Evolutionary conservation across 2,797 vertebrate species (phyloP).

Genomic region (Mormyrus proboscirostris): DNA sequence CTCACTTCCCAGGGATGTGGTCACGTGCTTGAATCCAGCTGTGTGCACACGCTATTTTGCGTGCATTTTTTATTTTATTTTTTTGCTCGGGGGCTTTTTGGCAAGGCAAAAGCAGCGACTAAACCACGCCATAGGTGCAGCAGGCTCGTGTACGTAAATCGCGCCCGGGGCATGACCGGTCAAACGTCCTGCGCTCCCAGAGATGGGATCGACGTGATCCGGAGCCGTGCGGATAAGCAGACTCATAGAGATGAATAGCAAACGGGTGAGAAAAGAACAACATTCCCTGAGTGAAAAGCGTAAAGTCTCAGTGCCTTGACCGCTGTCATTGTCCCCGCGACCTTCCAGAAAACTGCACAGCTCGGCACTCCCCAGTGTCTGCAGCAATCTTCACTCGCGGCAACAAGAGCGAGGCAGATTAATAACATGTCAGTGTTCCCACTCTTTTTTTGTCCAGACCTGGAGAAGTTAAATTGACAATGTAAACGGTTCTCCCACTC

Average conservation of each 20-base stretch:
- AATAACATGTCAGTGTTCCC: slow-evolving; percentile 3
- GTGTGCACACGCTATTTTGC: background rate
- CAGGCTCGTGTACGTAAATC: background rate
- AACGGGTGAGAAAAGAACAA: slow-evolving; percentile 1
- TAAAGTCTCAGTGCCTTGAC: background rate
- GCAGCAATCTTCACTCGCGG: slow-evolving; percentile 4
- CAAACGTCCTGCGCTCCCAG: background rate
- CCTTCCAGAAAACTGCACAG: slow-evolving; percentile 7
- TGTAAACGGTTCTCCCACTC: slow-evolving; percentile 3
- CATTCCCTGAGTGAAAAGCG: background rate
- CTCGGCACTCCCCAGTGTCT: background rate
- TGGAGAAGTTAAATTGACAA: slow-evolving; percentile 9
- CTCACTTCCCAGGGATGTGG: background rate
- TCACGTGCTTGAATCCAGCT: background rate
- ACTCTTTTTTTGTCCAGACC: background rate
- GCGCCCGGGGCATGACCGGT: background rate
- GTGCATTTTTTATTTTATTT: background rate
- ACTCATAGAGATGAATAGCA: background rate
- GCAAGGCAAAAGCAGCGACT: background rate
- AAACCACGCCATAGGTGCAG: background rate
- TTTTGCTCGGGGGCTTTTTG: background rate
- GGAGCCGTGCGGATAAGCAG: background rate
- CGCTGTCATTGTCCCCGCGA: background rate
- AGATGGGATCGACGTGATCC: background rate
- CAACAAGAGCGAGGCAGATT: slow-evolving; percentile 9